These are phyloP conservation scores for Cylas formicarius DNA, from an alignment of 1,140 invertebrate genomes.

Conservation along the genomic window DNA sequence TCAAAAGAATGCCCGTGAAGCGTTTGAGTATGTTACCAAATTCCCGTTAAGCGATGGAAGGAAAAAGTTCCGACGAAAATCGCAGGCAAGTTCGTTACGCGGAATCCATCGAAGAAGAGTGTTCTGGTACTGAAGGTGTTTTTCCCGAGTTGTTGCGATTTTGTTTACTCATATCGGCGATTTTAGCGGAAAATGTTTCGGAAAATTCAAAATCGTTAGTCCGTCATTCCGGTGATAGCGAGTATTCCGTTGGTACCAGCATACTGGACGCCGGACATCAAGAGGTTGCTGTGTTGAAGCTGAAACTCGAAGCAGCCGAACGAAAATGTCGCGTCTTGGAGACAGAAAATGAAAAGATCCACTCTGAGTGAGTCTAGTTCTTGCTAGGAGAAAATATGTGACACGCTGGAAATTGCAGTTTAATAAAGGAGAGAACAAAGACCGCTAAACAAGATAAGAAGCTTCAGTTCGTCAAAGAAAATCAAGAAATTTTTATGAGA, in stretches of 20 bases:
- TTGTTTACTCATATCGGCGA: too few relatives aligned
- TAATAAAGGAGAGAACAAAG: conserved; percentile 22
- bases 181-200: conserved; percentile 6
- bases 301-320: conserved; percentile 13
- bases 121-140: too few relatives aligned
- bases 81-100: too few relatives aligned
- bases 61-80: too few relatives aligned
- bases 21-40: too few relatives aligned
- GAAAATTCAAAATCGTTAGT: conserved; percentile 11
- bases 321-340: conserved; percentile 12
- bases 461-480: conserved; percentile 31
- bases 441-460: conserved; percentile 24
- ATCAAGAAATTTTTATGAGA: conserved; percentile 28
- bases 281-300: conserved; percentile 8
- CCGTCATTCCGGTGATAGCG: conserved; percentile 14
- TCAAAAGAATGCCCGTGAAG: too few relatives aligned
- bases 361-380: conserved; percentile 14
- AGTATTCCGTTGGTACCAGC: conserved; percentile 15
- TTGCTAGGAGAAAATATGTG: neutral
- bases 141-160: too few relatives aligned
- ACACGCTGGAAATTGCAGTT: conserved; percentile 14
- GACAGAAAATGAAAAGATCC: conserved; percentile 18
- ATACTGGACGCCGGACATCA: conserved; percentile 14
- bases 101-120: too few relatives aligned
- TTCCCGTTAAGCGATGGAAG: too few relatives aligned